Evolutionary conservation across 1,140 invertebrate species (phyloP).

Genomic region (Drosophila littoralis): DNA sequence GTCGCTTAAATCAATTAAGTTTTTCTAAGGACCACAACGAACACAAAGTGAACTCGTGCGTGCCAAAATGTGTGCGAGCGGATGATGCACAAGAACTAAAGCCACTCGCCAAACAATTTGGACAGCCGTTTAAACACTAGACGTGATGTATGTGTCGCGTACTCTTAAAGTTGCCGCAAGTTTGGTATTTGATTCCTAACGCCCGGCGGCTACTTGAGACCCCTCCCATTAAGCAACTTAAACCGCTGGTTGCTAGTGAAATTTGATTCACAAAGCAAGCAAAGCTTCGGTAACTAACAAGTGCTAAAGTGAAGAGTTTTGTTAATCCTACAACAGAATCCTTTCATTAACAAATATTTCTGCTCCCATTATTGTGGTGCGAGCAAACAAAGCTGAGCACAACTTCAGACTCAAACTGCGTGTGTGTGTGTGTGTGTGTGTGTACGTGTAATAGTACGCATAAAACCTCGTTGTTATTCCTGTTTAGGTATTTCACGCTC

Average conservation of each 20-base stretch:
- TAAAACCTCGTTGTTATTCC: constrained; percentile 27
- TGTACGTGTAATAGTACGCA: neutral
- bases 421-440: neutral
- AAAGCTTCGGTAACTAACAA: constrained; percentile 9
- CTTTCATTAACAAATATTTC: constrained; percentile 19
- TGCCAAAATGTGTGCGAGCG: constrained; percentile 33
- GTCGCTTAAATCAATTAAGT: constrained; percentile 71
- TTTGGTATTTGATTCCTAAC: constrained; percentile 70
- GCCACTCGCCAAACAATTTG: constrained; percentile 30
- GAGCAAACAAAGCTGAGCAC: constrained; percentile 1
- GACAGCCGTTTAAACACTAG: constrained; percentile 67
- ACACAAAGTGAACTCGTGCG: constrained; percentile 65
- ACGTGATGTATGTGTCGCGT: constrained; percentile 68
- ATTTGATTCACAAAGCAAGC: constrained; percentile 21
- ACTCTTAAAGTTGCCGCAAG: constrained; percentile 55
- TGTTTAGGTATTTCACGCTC: constrained; percentile 45
- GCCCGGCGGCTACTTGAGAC: constrained; percentile 33
- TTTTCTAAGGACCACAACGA: constrained; percentile 33
- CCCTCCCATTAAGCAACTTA: neutral
- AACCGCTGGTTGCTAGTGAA: neutral
- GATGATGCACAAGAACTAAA: neutral
- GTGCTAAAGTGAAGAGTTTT: constrained; percentile 31
- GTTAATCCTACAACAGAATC: constrained; percentile 23
- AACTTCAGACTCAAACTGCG: constrained; percentile 2
- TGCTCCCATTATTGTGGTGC: constrained; percentile 25